A percentile compares a stretch with the other conserved stretches of the same genome.
phyloP scores from a whole-genome alignment of 2,113 vertebrate species.

The Pycnonotus jocosus region DNA sequence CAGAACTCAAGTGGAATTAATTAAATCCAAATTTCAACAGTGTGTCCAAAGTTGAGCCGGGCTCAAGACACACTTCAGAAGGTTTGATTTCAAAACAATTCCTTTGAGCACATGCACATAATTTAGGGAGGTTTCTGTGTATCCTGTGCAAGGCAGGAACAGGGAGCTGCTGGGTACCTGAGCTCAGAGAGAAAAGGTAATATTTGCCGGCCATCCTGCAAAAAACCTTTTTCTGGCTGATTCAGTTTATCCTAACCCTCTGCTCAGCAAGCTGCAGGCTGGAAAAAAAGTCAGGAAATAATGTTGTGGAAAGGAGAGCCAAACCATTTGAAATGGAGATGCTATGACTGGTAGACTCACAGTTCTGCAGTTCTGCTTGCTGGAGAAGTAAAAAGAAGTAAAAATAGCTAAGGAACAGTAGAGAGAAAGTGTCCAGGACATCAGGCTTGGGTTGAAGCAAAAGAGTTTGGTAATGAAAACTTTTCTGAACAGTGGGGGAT shows the following conservation, averaged over 20 bases:
- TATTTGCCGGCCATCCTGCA: neutral
- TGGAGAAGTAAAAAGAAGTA: neutral
- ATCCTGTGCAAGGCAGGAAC: neutral
- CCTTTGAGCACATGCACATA: slow-evolving; percentile 24
- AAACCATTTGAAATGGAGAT: slow-evolving; percentile 14
- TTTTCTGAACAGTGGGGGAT: neutral
- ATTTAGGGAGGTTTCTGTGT: slow-evolving; percentile 34
- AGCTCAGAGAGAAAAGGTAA: neutral
- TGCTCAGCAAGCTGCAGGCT: slow-evolving; percentile 10
- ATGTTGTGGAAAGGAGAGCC: neutral
- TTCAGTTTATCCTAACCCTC: slow-evolving; percentile 1
- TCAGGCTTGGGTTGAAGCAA: neutral
- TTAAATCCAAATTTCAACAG: slow-evolving; percentile 72
- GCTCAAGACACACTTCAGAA: slow-evolving; percentile 62
- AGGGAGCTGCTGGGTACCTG: slow-evolving; percentile 16
- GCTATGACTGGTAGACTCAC: neutral
- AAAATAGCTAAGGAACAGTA: neutral
- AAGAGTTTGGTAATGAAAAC: neutral
- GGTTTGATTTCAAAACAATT: slow-evolving; percentile 58
- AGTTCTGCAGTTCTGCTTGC: neutral
- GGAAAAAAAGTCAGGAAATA: slow-evolving; percentile 38
- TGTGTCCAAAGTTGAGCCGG: slow-evolving; percentile 55
- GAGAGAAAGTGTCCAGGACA: neutral
- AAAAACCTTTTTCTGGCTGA: neutral
- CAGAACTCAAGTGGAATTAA: slow-evolving; percentile 69